Evolutionary conservation across 2,797 vertebrate genomes (phyloP).

Genomic region (Hydrophis major): DNA sequence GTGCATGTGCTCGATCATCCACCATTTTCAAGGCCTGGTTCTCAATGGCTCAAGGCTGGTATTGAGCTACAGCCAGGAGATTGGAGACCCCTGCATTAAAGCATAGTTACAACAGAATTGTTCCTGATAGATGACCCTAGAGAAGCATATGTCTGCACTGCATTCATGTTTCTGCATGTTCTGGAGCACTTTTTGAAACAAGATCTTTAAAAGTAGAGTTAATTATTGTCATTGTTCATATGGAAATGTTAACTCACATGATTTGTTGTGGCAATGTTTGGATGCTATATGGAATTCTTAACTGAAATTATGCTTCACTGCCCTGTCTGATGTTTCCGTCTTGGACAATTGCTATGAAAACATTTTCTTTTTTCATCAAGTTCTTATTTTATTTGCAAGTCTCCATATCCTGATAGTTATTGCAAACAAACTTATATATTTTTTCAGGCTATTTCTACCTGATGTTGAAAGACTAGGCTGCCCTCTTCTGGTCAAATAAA

Average conservation of each 20-base stretch:
- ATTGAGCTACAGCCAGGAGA: not conserved
- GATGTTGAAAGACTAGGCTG: conserved; percentile 51
- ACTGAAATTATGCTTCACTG: not conserved
- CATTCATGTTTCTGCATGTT: not conserved
- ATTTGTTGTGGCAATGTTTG: not conserved
- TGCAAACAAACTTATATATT: not conserved
- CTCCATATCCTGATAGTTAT: not conserved
- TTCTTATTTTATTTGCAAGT: not conserved
- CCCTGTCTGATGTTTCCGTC: not conserved
- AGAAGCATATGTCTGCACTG: not conserved
- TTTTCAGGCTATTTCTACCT: not conserved
- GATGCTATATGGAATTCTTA: not conserved
- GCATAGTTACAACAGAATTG: not conserved
- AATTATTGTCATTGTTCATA: not conserved
- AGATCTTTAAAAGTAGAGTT: not conserved
- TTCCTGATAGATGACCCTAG: not conserved
- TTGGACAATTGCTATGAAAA: accelerated
- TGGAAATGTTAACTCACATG: not conserved
- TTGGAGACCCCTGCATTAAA: not conserved
- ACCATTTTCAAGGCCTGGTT: not conserved
- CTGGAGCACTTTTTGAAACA: not conserved
- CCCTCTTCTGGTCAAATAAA: conserved; percentile 55
- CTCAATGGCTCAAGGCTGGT: not conserved
- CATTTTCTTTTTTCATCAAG: accelerated
- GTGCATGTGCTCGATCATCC: not conserved